Base-by-base conservation (phyloP, 2,888 invertebrate genomes). In the Monopis laevigella region DNA sequence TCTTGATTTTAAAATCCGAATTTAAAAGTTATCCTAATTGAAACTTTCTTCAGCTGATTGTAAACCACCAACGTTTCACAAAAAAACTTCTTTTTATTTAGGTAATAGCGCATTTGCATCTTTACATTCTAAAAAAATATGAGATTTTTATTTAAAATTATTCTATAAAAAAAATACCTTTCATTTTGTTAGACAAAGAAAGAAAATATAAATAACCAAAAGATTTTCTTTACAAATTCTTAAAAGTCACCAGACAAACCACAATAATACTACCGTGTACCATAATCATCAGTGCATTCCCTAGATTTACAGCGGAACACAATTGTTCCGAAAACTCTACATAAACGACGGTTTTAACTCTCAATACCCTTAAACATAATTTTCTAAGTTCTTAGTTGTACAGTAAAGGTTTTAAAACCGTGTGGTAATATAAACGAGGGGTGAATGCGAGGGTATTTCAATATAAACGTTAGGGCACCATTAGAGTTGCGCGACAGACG, bases 401-500 rank as follows among this genome's bases (percentile, higher is more conserved):
- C 6, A 7, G 32, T 3, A 5, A 17, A 36, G 8, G 21, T 21
- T 36, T 36, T 36, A 6, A 2, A 36, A 36, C 36, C 36, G 36
- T 3, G 18, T 21, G 36, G n/a, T 16, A 12, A 12, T 36, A 16
- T 36, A 11, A 6, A n/a, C 4, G 10, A 6, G 11, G 21, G 8
- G 21, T 36, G 8, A 11, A 11, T 19, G 17, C 17, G 14, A 60
- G 60, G 61, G 69, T 70, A 75, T 78, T 75, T 65, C 70, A 75
- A 75, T 78, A 74, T 74, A 67, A 68, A 61, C 61, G 66, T 51
- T 59, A 29, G 66, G 59, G 60, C 60, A 63, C 68, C 69, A 69
- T 73, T 70, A 71, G 64, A 36, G 40, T 29, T n/a, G n/a, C 51
- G 39, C 36, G 29, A 26, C 19, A 59, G 53, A 47, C 51, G 48